Evolutionary conservation across 2,888 invertebrate genomes (phyloP).

Genomic region (Anorthoa munda): DNA sequence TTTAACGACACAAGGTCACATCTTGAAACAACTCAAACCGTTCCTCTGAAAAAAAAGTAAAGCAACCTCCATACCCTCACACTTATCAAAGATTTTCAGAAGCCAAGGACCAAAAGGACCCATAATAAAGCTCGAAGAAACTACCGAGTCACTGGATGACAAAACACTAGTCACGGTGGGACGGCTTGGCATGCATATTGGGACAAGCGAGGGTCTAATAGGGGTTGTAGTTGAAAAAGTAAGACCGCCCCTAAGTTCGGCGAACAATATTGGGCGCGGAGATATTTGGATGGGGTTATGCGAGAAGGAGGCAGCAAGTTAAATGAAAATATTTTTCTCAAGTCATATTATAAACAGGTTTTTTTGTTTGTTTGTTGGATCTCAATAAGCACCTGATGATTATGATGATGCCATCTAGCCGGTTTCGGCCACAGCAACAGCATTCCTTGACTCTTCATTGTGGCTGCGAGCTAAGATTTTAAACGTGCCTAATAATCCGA

Average conservation of each 20-base stretch:
- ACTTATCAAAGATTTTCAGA: background rate
- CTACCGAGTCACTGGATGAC: slow-evolving; percentile 45
- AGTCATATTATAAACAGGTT: no score
- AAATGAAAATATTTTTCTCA: background rate
- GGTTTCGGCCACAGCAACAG: no score
- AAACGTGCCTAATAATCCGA: no score
- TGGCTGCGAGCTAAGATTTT: no score
- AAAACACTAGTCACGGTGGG: slow-evolving; percentile 39
- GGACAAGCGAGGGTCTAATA: slow-evolving; percentile 45
- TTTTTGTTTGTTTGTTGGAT: no score
- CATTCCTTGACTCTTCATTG: no score
- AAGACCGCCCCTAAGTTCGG: slow-evolving; percentile 34
- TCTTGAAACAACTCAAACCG: background rate
- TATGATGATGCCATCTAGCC: no score
- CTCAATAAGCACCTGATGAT: no score
- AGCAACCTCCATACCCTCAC: background rate
- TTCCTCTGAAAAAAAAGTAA: background rate
- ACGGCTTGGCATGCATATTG: slow-evolving; percentile 40
- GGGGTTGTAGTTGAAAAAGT: slow-evolving; percentile 52
- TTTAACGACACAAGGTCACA: background rate
- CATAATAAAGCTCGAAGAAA: slow-evolving; percentile 22
- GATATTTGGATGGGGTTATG: slow-evolving; percentile 37
- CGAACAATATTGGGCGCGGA: slow-evolving; percentile 51
- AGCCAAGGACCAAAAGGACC: background rate
- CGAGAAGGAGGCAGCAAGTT: background rate